Percentiles rank a stretch among this genome's conserved stretches.
Evolutionary conservation across 2,888 invertebrate species (phyloP).

Genomic region (Tipula vernalis): DNA sequence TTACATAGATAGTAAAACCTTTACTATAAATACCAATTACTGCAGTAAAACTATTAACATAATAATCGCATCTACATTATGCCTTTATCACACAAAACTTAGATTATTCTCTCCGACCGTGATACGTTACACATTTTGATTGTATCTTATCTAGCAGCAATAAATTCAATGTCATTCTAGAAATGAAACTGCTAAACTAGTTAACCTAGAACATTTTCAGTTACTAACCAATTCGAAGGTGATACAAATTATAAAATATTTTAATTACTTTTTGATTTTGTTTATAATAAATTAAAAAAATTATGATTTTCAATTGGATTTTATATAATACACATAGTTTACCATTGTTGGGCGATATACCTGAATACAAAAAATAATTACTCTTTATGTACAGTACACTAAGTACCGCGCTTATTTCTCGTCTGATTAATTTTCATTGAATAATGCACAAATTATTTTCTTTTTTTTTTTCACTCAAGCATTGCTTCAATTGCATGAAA

Average conservation of each 20-base stretch:
- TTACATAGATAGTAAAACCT: too few species aligned
- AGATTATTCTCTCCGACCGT: neutral
- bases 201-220: neutral
- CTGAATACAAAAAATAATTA: neutral
- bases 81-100: neutral
- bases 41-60: neutral
- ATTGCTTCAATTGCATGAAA: neutral
- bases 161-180: neutral
- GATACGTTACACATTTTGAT: neutral
- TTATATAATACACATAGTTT: neutral
- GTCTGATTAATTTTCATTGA: neutral
- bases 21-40: neutral
- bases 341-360: neutral
- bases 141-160: neutral
- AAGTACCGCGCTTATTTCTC: neutral
- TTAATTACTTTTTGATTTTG: neutral
- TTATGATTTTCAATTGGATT: neutral
- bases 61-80: too few species aligned
- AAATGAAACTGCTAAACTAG: neutral
- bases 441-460: neutral
- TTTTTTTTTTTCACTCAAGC: neutral
- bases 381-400: neutral
- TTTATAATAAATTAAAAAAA: neutral
- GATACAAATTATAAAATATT: neutral
- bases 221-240: neutral